Evolutionary conservation across 1,140 invertebrate species (phyloP), one percentile per base, ranked within the genome.

Genomic region (Cecropterus lyciades): DNA sequence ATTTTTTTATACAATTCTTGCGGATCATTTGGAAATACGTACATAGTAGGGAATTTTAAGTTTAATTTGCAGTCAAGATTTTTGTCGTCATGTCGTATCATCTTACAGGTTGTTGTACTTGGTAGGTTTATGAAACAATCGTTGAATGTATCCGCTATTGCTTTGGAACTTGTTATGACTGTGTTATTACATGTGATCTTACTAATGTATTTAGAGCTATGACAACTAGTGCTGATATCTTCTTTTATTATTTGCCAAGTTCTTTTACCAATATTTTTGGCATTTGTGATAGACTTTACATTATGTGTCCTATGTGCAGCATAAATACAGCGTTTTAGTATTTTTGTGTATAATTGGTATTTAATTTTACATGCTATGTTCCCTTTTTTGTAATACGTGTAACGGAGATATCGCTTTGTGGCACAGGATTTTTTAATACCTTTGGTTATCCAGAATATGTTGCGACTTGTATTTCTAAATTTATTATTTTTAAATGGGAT

Each of bases 401-500:
- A 57, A 6, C 40, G 37, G 5, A 57, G 42, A 8, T 15, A 10
- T 30, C 56, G 24, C 15, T 59, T 59, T 14, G 40, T 59, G 7
- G 1, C 27, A 59, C 56, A 59, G 1, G 33, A 43, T 14, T 43
- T 45, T 9, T 20, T 20, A 3, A 59, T 46, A n/a, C 56, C 56
- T 59, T 59, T 33, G 9, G 16, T 59, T 13, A 46, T 33, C 51
- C 51, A 53, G 9, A 37, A 53, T 48, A 11, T 1, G 6, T 33
- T 33, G n/a, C n/a, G n/a, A 16, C 3, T 14, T 37, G 33, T 37
- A 16, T 14, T 59, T 46, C 33, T 30, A 4, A 59, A 9, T 33
- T 59, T 45, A n/a, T 48, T 30, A 15, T 46, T 59, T 59, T 43
- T 45, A 24, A 59, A 10, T 14, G 56, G 56, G 45, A 60, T 48